A percentile compares a stretch with the other conserved stretches of the same genome.
These are phyloP conservation scores for Ochropacha duplaris DNA, from an alignment of 2,888 invertebrate genomes.

Conservation along the genomic window DNA sequence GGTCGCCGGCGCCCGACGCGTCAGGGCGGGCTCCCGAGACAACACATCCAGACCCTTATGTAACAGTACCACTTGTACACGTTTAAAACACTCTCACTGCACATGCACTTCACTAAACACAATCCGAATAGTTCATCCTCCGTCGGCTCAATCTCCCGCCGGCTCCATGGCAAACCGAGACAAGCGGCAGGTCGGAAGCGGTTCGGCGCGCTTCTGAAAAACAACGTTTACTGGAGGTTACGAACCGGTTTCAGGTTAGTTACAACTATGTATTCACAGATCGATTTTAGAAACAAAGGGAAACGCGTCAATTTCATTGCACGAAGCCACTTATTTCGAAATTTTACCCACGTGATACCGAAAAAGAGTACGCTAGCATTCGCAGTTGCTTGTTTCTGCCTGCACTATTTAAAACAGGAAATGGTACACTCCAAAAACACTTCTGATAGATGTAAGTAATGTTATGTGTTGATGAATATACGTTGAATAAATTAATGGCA, in stretches of 20 bases:
- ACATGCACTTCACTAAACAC: slow-evolving; percentile 52
- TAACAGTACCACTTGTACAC: slow-evolving; percentile 52
- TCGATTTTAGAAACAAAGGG: slow-evolving; percentile 20
- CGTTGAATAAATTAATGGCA: slow-evolving; percentile 5
- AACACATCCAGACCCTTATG: slow-evolving; percentile 70
- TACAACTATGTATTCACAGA: slow-evolving; percentile 25
- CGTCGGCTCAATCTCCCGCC: slow-evolving; percentile 61
- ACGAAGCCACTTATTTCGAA: slow-evolving; percentile 55
- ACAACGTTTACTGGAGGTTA: slow-evolving; percentile 68
- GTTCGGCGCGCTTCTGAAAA: slow-evolving; percentile 75
- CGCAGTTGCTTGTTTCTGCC: slow-evolving; percentile 77
- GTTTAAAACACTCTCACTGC: slow-evolving; percentile 58
- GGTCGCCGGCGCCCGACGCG: slow-evolving; percentile 67
- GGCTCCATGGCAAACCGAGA: slow-evolving; percentile 60
- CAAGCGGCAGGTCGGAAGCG: slow-evolving; percentile 42
- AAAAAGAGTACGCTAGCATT: slow-evolving; percentile 72
- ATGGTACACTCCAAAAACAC: slow-evolving; percentile 69
- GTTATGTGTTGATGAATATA: slow-evolving; percentile 9
- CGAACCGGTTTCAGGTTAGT: slow-evolving; percentile 60
- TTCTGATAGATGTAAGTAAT: slow-evolving; percentile 29
- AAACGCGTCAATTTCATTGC: slow-evolving; percentile 35
- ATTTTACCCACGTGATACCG: slow-evolving; percentile 82
- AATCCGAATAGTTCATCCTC: slow-evolving; percentile 47
- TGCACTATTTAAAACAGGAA: slow-evolving; percentile 76
- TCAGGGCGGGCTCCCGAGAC: slow-evolving; percentile 65